These are phyloP conservation scores for Cyrtonyx montezumae DNA, from an alignment of 2,113 vertebrate genomes.

Conservation along the genomic window DNA sequence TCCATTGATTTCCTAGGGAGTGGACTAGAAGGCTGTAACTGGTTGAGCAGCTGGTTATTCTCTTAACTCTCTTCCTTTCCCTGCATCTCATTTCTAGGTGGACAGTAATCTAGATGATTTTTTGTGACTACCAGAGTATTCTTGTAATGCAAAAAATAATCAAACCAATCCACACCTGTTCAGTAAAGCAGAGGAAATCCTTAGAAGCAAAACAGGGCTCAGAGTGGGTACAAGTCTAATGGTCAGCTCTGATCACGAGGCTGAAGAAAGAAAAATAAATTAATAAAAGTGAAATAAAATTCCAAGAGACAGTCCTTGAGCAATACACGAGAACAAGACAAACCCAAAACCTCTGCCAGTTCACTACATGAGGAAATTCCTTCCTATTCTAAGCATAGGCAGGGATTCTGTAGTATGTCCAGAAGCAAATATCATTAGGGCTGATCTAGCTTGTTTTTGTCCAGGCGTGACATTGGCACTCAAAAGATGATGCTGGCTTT, in stretches of 20 bases:
- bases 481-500: conserved; percentile 10
- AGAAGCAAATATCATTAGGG: conserved; percentile 1
- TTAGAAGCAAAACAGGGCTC: not conserved
- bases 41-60: not conserved
- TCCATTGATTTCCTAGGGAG: not conserved
- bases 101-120: not conserved
- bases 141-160: not conserved
- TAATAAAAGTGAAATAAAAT: not conserved
- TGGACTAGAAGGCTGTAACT: not conserved
- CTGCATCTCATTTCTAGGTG: not conserved
- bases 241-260: not conserved
- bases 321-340: not conserved
- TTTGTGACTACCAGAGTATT: not conserved
- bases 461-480: not conserved
- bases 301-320: not conserved
- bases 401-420: not conserved
- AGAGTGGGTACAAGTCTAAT: not conserved
- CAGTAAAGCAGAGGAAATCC: not conserved
- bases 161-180: not conserved
- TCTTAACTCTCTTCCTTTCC: not conserved
- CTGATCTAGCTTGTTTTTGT: conserved; percentile 37
- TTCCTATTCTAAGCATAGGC: conserved; percentile 12
- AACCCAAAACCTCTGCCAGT: not conserved
- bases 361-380: conserved; percentile 38
- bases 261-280: conserved; percentile 4